Evolutionary conservation across 2,113 vertebrate species (phyloP).

Genomic region (Mirounga angustirostris): DNA sequence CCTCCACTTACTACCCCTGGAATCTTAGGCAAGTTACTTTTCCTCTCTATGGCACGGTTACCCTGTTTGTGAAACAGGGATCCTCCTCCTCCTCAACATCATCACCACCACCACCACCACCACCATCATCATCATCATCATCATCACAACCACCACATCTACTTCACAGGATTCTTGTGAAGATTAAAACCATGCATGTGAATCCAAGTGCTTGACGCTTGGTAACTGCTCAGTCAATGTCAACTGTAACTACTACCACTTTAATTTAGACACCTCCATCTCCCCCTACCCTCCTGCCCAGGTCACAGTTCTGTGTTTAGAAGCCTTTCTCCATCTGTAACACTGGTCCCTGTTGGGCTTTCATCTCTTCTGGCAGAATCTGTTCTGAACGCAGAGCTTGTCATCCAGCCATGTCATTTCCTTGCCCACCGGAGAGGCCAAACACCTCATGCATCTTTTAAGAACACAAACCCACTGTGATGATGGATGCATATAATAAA

Average conservation of each 20-base stretch:
- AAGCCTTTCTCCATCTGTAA: background rate
- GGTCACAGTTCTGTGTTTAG: background rate
- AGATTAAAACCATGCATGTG: background rate
- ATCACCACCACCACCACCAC: background rate
- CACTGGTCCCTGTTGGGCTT: background rate
- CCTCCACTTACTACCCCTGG: background rate
- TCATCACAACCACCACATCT: background rate
- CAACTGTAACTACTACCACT: too few relatives aligned
- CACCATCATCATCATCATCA: background rate
- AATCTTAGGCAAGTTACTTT: background rate
- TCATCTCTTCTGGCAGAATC: background rate
- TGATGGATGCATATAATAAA: background rate
- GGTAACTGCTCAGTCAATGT: background rate
- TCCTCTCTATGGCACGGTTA: background rate
- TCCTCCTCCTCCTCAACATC: background rate
- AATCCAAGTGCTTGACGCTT: background rate
- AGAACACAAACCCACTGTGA: background rate
- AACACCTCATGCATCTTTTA: background rate
- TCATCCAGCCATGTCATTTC: background rate
- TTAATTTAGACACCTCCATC: background rate
- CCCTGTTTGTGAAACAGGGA: background rate
- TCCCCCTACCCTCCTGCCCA: too few relatives aligned
- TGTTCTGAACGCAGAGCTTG: background rate
- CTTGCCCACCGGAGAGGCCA: background rate
- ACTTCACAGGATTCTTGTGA: background rate